Percentiles rank a stretch among this genome's conserved stretches.
Conservation (phyloP, 2,113 vertebrate genomes). For the Agapornis roseicollis region DNA sequence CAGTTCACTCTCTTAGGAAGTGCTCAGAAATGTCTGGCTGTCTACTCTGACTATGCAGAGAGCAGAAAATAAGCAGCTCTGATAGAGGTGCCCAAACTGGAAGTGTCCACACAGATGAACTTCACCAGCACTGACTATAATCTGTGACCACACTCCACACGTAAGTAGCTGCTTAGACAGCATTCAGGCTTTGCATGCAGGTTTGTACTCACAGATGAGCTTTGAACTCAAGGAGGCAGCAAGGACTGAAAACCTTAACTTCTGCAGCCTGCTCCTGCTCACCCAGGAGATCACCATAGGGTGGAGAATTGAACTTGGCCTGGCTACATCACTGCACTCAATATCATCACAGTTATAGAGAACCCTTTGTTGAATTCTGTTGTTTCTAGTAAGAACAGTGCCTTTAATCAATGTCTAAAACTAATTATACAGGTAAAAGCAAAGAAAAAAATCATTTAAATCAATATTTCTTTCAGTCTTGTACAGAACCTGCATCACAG, state of each 20-base stretch:
- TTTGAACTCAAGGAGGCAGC: not conserved
- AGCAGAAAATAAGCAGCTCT: not conserved
- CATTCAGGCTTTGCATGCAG: not conserved
- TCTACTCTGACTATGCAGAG: not conserved
- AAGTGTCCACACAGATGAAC: not conserved
- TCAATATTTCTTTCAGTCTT: not conserved
- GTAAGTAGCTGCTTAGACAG: not conserved
- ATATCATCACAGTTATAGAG: not conserved
- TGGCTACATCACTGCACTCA: not conserved
- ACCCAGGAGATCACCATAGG: rapidly evolving
- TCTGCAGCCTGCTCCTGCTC: not conserved
- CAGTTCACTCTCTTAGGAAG: not conserved
- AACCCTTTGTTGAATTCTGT: not conserved
- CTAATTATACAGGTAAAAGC: not conserved
- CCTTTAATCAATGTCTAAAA: not conserved
- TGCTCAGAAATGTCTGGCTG: not conserved
- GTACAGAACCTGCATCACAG: not conserved
- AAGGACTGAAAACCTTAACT: not conserved
- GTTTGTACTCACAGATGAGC: not conserved
- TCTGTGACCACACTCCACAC: not conserved
- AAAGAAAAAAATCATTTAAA: not conserved
- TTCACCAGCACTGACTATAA: not conserved
- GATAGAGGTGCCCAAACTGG: not conserved
- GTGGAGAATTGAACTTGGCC: not conserved
- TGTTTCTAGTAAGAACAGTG: not conserved